phyloP scores from a whole-genome alignment of 2,888 invertebrate genomes.

The Deilephila porcellus region DNA sequence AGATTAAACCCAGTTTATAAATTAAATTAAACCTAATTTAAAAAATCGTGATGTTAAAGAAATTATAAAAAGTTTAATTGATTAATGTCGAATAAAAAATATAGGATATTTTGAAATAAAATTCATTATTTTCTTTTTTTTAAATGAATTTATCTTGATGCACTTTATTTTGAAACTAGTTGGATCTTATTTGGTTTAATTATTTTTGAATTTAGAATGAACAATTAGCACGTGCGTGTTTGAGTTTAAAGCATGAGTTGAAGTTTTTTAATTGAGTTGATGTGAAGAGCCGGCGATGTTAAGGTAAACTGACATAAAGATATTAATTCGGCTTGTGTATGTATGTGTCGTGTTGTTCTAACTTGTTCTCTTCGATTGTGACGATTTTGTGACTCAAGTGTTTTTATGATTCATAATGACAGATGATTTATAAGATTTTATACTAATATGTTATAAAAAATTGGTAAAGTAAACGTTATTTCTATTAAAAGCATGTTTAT shows the following conservation, averaged over 20 bases:
- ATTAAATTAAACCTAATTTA: background rate
- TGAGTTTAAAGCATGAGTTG: background rate
- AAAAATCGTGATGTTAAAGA: background rate
- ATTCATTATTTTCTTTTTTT: too few species aligned
- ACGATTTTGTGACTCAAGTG: background rate
- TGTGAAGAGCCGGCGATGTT: background rate
- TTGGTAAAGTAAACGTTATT: background rate
- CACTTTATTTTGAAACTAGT: background rate
- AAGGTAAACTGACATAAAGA: slow-evolving; percentile 28
- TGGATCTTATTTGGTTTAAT: background rate
- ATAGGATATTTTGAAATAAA: too few species aligned
- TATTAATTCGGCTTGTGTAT: slow-evolving; percentile 19
- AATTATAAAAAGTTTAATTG: too few species aligned
- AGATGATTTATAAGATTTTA: background rate
- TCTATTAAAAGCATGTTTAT: background rate
- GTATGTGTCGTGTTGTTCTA: slow-evolving; percentile 30
- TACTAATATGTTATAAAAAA: background rate
- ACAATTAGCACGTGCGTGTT: background rate
- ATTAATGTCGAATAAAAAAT: too few species aligned
- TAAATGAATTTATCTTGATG: background rate
- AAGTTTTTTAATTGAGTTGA: background rate
- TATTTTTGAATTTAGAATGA: background rate
- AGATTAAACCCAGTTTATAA: background rate
- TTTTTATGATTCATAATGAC: background rate
- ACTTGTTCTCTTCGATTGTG: slow-evolving; percentile 19